Evolutionary conservation across 2,888 invertebrate genomes (phyloP), one percentile per base, ranked within the genome.

Genomic region (Oeneis ivallda): DNA sequence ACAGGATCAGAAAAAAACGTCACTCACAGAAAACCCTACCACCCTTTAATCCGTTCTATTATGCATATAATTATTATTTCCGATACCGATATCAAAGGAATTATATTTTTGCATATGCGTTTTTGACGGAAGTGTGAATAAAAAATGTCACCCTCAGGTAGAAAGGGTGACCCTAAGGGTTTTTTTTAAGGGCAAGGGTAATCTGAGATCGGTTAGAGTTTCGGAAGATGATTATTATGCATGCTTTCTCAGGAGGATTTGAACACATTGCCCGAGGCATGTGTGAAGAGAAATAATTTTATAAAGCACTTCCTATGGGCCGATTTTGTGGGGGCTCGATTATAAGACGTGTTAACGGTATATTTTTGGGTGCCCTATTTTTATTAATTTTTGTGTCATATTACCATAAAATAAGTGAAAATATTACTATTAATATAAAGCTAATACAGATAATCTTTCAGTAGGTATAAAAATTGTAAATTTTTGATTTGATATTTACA

Each of bases 31-130:
- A 74, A 80, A 26, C 26, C 78, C 78, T 74, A 71, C 79, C 83
- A 85, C 87, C 89, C 80, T 81, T 70, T 91, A 91, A 92, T 92
- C 92, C 90, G 82, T 79, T 85, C 86, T 83, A 86, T 91, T 89
- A 91, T 90, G 91, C 92, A 92, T 91, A 90, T 91, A 91, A 91
- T 92, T 90, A 92, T 91, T 92, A 90, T 91, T 92, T 90, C 90
- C 90, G 89, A 89, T 86, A 81, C 82, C 19, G 32, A 71, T 84
- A 88, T 89, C 89, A 88, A 91, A 90, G 91, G 87, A 90, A 86
- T 86, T 87, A 87, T 85, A 86, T 87, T 90, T 91, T 91, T 92
- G 91, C 91, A 91, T 91, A 89, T 83, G 84, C 83, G 79, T 84
- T 63, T 65, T 82, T 84, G 88, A 84, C 87, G 89, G 90, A 91